These are phyloP conservation scores for Porites evermanni DNA, from an alignment of 92 coral and sea anemone species.

Conservation along the genomic window DNA sequence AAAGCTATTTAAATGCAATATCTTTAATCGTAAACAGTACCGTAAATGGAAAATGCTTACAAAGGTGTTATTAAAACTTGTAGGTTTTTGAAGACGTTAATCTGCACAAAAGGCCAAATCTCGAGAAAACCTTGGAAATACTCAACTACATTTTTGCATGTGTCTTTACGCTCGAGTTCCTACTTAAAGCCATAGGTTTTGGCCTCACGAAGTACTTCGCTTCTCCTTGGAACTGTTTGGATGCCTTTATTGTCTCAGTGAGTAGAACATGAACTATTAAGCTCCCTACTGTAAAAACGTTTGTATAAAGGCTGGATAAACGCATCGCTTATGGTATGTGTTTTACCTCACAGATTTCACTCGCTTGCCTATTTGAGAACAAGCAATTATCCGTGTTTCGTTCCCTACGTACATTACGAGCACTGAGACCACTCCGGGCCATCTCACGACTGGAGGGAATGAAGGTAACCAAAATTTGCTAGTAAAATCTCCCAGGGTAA, in stretches of 20 bases:
- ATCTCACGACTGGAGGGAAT: constrained; percentile 92
- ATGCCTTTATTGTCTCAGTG: constrained; percentile 88
- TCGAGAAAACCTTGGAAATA: constrained; percentile 68
- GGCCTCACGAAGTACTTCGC: constrained; percentile 86
- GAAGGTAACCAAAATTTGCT: constrained; percentile 61
- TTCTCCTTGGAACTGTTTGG: constrained; percentile 95
- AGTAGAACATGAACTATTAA: constrained; percentile 15
- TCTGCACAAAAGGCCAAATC: constrained; percentile 75
- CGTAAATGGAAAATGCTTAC: not conserved
- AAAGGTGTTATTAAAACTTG: not conserved
- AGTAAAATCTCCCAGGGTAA: not conserved
- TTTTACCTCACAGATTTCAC: constrained; percentile 63
- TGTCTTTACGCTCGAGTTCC: constrained; percentile 80
- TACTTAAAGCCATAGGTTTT: constrained; percentile 86
- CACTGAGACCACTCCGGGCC: constrained; percentile 90
- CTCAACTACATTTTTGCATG: constrained; percentile 87
- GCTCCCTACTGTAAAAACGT: not conserved
- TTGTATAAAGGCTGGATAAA: not conserved
- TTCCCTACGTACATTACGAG: constrained; percentile 87
- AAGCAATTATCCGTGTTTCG: constrained; percentile 88
- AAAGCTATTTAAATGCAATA: too few species aligned
- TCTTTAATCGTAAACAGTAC: not conserved
- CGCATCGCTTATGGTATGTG: too few species aligned
- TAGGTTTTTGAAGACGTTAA: constrained; percentile 94
- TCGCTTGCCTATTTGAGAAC: constrained; percentile 75